Base-by-base conservation (phyloP, 1,140 invertebrate genomes). In the Apis dorsata region DNA sequence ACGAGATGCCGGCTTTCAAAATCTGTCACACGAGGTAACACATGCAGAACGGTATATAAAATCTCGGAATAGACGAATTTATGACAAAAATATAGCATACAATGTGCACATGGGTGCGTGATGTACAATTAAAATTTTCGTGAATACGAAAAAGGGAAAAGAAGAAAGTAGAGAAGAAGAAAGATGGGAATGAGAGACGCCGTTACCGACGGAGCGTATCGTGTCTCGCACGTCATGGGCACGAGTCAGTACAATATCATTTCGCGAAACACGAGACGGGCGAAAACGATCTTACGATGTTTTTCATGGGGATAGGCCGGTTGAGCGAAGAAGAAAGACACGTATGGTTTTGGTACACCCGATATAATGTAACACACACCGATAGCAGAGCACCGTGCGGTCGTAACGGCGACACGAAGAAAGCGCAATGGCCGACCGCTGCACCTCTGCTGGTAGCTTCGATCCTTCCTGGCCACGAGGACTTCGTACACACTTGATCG, bases 391-490 rank as follows among this genome's bases (percentile, higher is more conserved):
- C 84, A 79, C 74, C 80, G 87, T 76, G 78, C 81, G 78, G 77
- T 79, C 62, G 74, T 75, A 81, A 74, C 80, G 53, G 75, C 86
- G 85, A 84, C 65, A 81, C 78, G 81, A 88, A 84, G 84, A 86
- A 85, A 88, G 84, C 86, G 85, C 87, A 88, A 88, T 89, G 88
- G 87, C 88, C 81, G 88, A 84, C 88, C 78, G 79, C 79, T 74
- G 81, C 75, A 70, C 72, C 86, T 87, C 85, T 74, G 85, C 77
- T 87, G 72, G 21, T 78, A 75, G 82, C 70, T 73, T 80, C 69
- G 82, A 77, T 78, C 55, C 65, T 66, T 34, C 21, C 21, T n/a
- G 62, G 44, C 74, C 85, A 81, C 83, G 83, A 87, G 70, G 65
- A 34, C 55, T 57, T 34, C n/a, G 62, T 59, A 60, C 78, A n/a